Base-by-base conservation (phyloP, 1,140 invertebrate species). In the Hyphantria cunea region DNA sequence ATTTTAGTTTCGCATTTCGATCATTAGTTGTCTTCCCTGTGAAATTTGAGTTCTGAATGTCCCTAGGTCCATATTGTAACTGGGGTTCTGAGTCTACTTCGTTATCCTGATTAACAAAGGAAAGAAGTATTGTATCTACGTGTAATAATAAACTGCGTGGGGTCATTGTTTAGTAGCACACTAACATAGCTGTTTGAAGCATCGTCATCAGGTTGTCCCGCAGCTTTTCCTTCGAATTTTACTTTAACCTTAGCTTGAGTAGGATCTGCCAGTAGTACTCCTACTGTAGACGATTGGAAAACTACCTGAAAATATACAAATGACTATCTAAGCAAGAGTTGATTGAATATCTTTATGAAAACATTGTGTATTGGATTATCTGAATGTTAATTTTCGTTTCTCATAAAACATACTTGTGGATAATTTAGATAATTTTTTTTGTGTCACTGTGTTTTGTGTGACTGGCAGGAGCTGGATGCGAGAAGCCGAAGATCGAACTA, bases 231-330 rank as follows among this genome's bases (percentile, higher is more conserved):
- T 79, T 93, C 91, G 41, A 92, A 89, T 77, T 93, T 92, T 0
- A 94, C 92, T 80, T 93, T 93, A 6, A 94, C 92, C 78, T 93
- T 92, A 2, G 94, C 93, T 67, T 92, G 90, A 31, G 91, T 91
- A 0, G 94, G 94, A 82, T 95, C 93, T 5, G 94, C 93, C 6
- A 94, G 91, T 25, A 95, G 74, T 14, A 94, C 93, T 41, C 94
- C 94, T 12, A 95, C 90, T 69, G 94, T 94, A 48, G 93, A 93
- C n/a, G 93, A 93, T 74, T 94, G 93, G 72, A 93, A 95, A 13
- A 94, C 93, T 25, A 95, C 93, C 93, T 94, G 66, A 1, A 17
- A 68, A 45, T 25, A n/a, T n/a, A 33, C 5, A 60, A 45, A 25
- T 25, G 17, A 5, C 17, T 25, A 5, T 25, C 17, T 25, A 25